Conservation (phyloP, 2,888 invertebrate genomes). For the Steinernema scapterisci region DNA sequence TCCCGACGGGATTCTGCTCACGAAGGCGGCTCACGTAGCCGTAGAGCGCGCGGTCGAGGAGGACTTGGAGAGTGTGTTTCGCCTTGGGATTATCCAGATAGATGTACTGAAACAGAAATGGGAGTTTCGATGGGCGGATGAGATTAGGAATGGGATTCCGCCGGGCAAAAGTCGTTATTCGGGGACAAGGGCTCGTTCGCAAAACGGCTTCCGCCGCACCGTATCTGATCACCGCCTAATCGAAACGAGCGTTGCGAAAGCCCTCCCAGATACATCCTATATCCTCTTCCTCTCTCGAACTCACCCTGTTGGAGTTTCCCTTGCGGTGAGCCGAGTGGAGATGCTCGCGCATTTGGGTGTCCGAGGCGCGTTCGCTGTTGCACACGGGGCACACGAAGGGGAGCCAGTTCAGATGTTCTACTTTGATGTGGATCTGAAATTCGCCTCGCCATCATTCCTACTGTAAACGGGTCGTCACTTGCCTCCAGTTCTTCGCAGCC, state of each 20-base stretch:
- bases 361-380: conserved; percentile 57
- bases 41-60: conserved; percentile 59
- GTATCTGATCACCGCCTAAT: too few species aligned
- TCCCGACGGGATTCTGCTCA: not conserved
- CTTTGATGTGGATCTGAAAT: conserved; percentile 54
- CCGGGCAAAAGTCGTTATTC: too few species aligned
- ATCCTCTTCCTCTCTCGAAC: not conserved
- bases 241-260: too few species aligned
- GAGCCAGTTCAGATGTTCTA: conserved; percentile 65
- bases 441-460: not conserved
- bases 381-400: conserved; percentile 66
- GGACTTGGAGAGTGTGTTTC: conserved; percentile 58
- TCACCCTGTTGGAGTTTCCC: conserved; percentile 15
- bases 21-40: conserved; percentile 24
- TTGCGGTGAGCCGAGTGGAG: conserved; percentile 61
- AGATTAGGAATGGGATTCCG: not conserved
- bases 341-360: conserved; percentile 66
- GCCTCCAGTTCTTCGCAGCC: conserved; percentile 64
- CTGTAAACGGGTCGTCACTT: not conserved
- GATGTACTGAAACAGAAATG: conserved; percentile 48
- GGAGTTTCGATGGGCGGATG: not conserved
- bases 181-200: too few species aligned
- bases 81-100: conserved; percentile 64
- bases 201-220: too few species aligned
- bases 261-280: not conserved